Evolutionary conservation across 2,797 vertebrate genomes (phyloP).

Genomic region (Sebastes vulpes): DNA sequence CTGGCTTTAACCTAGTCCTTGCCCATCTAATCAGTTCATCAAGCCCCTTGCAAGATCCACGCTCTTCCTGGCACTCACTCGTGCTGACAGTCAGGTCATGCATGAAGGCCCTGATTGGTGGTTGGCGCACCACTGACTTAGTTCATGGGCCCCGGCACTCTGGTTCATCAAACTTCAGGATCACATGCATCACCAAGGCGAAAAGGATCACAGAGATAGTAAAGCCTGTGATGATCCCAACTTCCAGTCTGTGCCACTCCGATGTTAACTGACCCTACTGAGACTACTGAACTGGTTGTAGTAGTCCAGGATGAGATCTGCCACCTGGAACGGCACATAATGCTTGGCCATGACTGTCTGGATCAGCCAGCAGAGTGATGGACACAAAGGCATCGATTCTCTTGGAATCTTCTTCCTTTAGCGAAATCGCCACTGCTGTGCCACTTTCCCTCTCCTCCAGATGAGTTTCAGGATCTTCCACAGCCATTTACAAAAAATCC

Average conservation of each 20-base stretch:
- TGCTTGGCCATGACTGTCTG: background rate
- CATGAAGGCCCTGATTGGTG: too few species aligned
- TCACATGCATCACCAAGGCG: background rate
- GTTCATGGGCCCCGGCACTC: too few species aligned
- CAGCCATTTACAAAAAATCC: background rate
- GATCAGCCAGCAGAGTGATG: background rate
- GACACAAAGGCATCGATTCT: background rate
- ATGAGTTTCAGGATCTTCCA: background rate
- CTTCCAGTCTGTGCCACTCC: too few species aligned
- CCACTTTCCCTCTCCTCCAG: background rate
- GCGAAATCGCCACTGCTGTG: background rate
- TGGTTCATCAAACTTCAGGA: too few species aligned
- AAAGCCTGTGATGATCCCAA: background rate
- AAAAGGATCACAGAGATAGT: background rate
- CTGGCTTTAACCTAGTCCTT: too few species aligned
- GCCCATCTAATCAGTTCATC: too few species aligned
- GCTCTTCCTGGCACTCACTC: too few species aligned
- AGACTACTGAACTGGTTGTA: background rate
- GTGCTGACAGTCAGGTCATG: too few species aligned
- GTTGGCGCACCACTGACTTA: too few species aligned
- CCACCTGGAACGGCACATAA: background rate
- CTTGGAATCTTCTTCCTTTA: background rate
- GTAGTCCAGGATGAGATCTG: background rate
- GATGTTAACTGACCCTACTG: background rate
- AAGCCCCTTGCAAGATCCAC: too few species aligned